phyloP scores from a whole-genome alignment of 2,888 invertebrate species.

The Coelogynopora nodosa region DNA sequence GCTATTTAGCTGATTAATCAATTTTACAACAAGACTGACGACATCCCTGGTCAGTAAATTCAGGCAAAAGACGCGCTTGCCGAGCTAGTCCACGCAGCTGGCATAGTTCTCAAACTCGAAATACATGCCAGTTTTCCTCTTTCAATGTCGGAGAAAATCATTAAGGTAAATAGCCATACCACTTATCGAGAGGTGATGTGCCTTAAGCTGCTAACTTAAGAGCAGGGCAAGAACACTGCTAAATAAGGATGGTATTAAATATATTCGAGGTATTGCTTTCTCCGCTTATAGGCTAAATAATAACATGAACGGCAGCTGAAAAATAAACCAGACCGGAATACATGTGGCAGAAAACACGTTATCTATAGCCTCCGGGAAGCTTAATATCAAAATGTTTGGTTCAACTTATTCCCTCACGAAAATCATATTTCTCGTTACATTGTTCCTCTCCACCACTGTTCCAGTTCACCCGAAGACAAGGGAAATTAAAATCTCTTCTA shows the following conservation, averaged over 20 bases:
- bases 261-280: background rate
- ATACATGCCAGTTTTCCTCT: background rate
- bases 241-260: background rate
- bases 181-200: background rate
- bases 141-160: background rate
- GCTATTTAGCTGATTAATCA: background rate
- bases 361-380: background rate
- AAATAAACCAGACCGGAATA: background rate
- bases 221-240: background rate
- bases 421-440: background rate
- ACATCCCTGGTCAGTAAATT: background rate
- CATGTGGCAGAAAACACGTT: background rate
- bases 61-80: background rate
- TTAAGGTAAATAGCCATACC: constrained; percentile 24
- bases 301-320: background rate
- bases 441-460: background rate
- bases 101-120: background rate
- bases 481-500: background rate
- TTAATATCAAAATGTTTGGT: background rate
- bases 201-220: background rate
- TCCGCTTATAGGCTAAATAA: background rate
- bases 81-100: background rate
- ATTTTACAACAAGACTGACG: background rate
- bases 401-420: background rate
- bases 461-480: background rate